Percentiles rank a stretch among this genome's conserved stretches.
phyloP scores from a whole-genome alignment of 2,888 invertebrate genomes.

The Limenitis camilla region DNA sequence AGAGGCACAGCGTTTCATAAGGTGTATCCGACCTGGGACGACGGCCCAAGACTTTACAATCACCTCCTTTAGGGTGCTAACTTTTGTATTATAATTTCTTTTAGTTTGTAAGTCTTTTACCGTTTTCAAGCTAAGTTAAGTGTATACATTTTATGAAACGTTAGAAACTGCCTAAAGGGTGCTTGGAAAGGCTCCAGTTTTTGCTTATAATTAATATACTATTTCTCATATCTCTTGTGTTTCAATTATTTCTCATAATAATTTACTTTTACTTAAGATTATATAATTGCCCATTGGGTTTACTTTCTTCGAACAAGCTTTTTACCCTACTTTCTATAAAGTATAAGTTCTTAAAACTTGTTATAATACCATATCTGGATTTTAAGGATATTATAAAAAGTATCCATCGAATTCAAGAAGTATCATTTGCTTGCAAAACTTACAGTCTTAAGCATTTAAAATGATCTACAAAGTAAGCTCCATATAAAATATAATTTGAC shows the following conservation, averaged over 20 bases:
- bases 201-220: conserved; percentile 58
- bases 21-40: conserved; percentile 52
- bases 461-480: conserved; percentile 46
- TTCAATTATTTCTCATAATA: conserved; percentile 26
- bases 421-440: conserved; percentile 39
- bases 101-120: conserved; percentile 56
- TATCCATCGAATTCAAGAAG: conserved; percentile 23
- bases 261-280: neutral
- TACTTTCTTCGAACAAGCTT: conserved; percentile 2
- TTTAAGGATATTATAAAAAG: conserved; percentile 40
- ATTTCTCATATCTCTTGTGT: conserved; percentile 39
- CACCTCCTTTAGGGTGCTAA: conserved; percentile 31
- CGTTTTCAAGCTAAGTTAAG: conserved; percentile 38
- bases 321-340: conserved; percentile 8
- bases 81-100: conserved; percentile 68
- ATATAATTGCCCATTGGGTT: neutral
- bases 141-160: conserved; percentile 68
- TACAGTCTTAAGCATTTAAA: conserved; percentile 31
- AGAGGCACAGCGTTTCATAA: conserved; percentile 61
- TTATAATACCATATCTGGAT: conserved; percentile 5
- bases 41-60: conserved; percentile 44
- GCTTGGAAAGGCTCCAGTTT: conserved; percentile 50
- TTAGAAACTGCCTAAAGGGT: conserved; percentile 53
- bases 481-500: neutral
- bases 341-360: conserved; percentile 2